phyloP scores from a whole-genome alignment of 2,113 vertebrate species.

The Montifringilla adamsi region DNA sequence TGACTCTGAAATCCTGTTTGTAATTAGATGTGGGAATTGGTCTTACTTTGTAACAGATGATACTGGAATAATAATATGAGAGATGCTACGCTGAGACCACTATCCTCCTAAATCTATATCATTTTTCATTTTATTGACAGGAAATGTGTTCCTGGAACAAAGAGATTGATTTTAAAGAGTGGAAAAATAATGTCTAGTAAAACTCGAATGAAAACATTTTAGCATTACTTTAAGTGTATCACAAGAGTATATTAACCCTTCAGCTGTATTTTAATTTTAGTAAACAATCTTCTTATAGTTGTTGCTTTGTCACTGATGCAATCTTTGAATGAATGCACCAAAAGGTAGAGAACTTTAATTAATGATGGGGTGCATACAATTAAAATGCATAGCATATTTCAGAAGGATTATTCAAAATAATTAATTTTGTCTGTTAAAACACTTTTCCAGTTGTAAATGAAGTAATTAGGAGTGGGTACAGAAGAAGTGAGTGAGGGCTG shows the following conservation, averaged over 20 bases:
- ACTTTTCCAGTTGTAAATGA: conserved; percentile 27
- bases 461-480: conserved; percentile 49
- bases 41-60: conserved; percentile 91
- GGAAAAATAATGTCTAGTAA: conserved; percentile 73
- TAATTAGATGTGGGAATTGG: conserved; percentile 95
- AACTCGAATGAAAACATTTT: conserved; percentile 62
- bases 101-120: conserved; percentile 79
- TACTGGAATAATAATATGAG: conserved; percentile 89
- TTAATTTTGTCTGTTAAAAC: conserved; percentile 46
- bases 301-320: conserved; percentile 19
- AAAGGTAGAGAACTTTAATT: conserved; percentile 60
- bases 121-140: conserved; percentile 88
- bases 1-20: conserved; percentile 90
- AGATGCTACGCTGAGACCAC: conserved; percentile 79
- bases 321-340: conserved; percentile 31
- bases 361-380: conserved; percentile 31
- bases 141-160: conserved; percentile 72
- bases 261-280: conserved; percentile 45
- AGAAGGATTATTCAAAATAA: conserved; percentile 57
- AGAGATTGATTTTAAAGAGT: conserved; percentile 80
- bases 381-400: conserved; percentile 41
- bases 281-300: background rate
- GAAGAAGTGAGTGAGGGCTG: background rate
- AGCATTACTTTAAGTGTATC: conserved; percentile 31
- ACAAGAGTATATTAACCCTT: conserved; percentile 22